Base-by-base conservation (phyloP, 2,888 invertebrate genomes). In the Mellilla xanthometata region DNA sequence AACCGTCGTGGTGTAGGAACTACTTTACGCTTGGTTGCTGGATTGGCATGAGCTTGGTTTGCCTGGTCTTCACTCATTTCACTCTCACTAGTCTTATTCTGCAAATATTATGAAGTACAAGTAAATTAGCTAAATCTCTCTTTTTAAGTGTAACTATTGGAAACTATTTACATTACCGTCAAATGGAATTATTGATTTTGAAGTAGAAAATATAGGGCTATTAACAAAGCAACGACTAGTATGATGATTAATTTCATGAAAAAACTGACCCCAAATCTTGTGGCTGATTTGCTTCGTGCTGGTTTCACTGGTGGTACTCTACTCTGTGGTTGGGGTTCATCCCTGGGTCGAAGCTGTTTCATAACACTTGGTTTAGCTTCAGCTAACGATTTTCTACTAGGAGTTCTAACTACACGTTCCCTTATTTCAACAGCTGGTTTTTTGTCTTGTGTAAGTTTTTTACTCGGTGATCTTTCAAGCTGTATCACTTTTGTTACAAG, bases 41-140 rank as follows among this genome's bases (percentile, higher is more conserved):
- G 61, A 55, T 65, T 57, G 46, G 58, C 48, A 62, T 66, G 73
- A 52, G 72, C 76, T 62, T 78, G 77, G 52, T 64, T 68, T 49
- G 55, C 62, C 70, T 82, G 85, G 68, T 90, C 90, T 65, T 90
- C 90, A 80, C 90, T 90, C 90, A 90, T 89, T 72, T 90, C 90
- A 85, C 90, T 90, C 72, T 90, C 90, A 89, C 90, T 90, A 79
- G 89, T 90, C 68, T 88, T 89, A 78, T 73, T 89, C 90, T 90
- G 89, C 66, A 88, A 89, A 89, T 76, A 62, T 80, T 72, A 84
- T 77, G 8, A 24, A 19, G 15, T 75, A 79, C 67, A 19, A 36
- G 19, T 36, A 39, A 8, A 67, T 71, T 65, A 81, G 81, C 82
- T 81, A 65, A 77, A 58, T 63, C 60, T 76, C 67, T 68, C 72